A percentile compares a stretch with the other conserved stretches of the same genome.
Evolutionary conservation across 2,888 invertebrate species (phyloP).

Genomic region (Tenthredo scrophulariae): DNA sequence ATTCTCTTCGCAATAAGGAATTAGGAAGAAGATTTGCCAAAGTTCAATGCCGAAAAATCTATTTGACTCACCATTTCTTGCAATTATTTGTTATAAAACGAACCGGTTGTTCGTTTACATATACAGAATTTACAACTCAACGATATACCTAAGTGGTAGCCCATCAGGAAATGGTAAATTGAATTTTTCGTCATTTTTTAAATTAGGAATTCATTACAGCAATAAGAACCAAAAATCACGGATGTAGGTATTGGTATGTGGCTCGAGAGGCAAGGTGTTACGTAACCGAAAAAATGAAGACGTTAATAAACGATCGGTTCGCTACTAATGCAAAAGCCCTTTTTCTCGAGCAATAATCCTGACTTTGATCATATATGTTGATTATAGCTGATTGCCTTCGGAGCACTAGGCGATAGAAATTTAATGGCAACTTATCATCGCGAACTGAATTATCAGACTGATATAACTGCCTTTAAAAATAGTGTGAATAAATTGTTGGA

Average conservation of each 20-base stretch:
- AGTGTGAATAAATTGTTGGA: no score
- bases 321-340: not conserved
- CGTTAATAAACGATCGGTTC: not conserved
- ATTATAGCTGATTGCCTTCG: not conserved
- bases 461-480: no score
- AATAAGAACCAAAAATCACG: not conserved
- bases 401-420: not conserved
- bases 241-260: not conserved
- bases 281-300: not conserved
- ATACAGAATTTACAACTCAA: not conserved
- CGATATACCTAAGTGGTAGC: not conserved
- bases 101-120: not conserved
- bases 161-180: not conserved
- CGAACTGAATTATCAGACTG: no score
- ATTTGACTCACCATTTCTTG: not conserved
- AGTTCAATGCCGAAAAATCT: slow-evolving; percentile 3
- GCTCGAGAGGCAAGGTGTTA: not conserved
- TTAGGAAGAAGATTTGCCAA: not conserved
- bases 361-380: not conserved
- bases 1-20: not conserved
- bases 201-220: not conserved
- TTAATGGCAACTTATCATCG: no score
- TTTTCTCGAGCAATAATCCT: not conserved
- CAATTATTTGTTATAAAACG: not conserved
- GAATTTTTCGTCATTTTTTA: not conserved